A percentile compares a stretch with the other conserved stretches of the same genome.
These are phyloP conservation scores for Ceyx erithaca DNA, from an alignment of 2,797 vertebrate species.

Conservation along the genomic window DNA sequence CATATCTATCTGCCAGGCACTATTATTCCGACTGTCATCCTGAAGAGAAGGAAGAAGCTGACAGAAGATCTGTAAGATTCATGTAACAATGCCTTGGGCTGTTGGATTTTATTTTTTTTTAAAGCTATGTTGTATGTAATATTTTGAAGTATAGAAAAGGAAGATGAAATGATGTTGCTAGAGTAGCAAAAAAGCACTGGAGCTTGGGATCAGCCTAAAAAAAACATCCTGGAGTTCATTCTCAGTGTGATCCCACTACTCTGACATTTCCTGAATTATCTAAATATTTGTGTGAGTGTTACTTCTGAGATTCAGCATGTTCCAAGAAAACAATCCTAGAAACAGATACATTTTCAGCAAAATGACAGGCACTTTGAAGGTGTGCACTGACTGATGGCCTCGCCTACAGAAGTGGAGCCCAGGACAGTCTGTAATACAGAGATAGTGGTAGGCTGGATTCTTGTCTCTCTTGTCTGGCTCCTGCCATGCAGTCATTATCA, in stretches of 20 bases:
- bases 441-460: background rate
- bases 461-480: background rate
- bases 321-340: background rate
- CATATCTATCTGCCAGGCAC: background rate
- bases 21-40: background rate
- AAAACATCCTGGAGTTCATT: slow-evolving; percentile 1
- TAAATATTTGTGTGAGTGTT: slow-evolving; percentile 54
- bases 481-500: background rate
- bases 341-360: background rate
- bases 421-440: background rate
- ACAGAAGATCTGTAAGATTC: background rate
- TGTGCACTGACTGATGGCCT: background rate
- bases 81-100: background rate
- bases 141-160: background rate
- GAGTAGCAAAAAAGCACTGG: background rate
- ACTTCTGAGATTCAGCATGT: slow-evolving; percentile 27
- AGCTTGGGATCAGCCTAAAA: background rate
- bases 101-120: too few relatives aligned
- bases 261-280: slow-evolving; percentile 47
- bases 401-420: background rate
- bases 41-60: background rate
- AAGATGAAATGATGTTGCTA: slow-evolving; percentile 9
- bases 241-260: background rate
- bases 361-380: background rate
- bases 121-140: background rate